Conservation (phyloP, 2,113 vertebrate genomes). For the Epinephelus cyanopodus region DNA sequence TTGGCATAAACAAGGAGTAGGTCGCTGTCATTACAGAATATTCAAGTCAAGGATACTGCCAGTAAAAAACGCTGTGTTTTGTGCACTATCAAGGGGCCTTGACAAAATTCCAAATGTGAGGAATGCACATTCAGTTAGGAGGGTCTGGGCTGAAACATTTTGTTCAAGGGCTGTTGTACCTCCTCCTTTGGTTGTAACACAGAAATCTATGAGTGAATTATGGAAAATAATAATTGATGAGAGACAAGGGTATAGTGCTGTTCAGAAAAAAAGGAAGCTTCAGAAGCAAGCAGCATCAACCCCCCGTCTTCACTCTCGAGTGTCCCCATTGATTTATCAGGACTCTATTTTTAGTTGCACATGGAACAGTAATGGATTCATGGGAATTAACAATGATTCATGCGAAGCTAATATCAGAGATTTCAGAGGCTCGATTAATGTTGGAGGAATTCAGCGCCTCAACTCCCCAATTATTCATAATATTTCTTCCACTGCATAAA, state of each 20-base stretch:
- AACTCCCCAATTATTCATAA: conserved; percentile 71
- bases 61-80: conserved; percentile 14
- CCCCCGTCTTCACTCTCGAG: conserved; percentile 66
- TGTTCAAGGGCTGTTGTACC: conserved; percentile 46
- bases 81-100: conserved; percentile 25
- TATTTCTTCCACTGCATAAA: conserved; percentile 74
- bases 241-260: conserved; percentile 57
- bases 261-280: conserved; percentile 61
- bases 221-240: conserved; percentile 75
- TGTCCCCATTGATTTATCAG: conserved; percentile 79
- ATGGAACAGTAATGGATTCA: conserved; percentile 74
- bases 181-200: conserved; percentile 34
- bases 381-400: conserved; percentile 80
- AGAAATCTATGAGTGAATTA: conserved; percentile 64
- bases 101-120: conserved; percentile 22
- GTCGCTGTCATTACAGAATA: conserved; percentile 55
- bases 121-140: conserved; percentile 39
- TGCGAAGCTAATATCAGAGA: conserved; percentile 72
- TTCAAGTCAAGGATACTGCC: conserved; percentile 55
- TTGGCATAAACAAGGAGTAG: conserved; percentile 52
- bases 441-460: conserved; percentile 56
- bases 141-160: conserved; percentile 28
- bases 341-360: conserved; percentile 78
- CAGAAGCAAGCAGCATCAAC: conserved; percentile 51
- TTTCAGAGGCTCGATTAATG: conserved; percentile 76